A percentile compares a stretch with the other conserved stretches of the same genome.
phyloP scores from a whole-genome alignment of 1,140 invertebrate species.

The Drosophila subpulchrella region DNA sequence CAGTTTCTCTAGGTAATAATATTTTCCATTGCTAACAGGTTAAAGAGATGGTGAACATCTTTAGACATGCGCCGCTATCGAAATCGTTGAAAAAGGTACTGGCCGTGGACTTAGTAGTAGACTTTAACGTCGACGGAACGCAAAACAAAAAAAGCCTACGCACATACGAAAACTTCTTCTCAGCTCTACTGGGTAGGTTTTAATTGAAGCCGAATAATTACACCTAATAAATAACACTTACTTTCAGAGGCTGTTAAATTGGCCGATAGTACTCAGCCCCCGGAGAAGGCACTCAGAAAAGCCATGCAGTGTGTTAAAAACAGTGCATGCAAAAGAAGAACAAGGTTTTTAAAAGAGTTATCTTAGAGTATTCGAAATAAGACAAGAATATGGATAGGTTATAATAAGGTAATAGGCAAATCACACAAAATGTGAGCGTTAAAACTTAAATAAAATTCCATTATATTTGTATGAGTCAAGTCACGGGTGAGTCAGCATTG shows the following conservation, averaged over 20 bases:
- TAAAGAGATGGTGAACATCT: conserved; percentile 2
- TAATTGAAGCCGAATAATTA: neutral
- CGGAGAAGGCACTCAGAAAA: conserved; percentile 12
- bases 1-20: neutral
- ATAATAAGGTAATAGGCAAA: too few relatives aligned
- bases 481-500: neutral
- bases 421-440: too few relatives aligned
- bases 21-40: neutral
- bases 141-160: conserved; percentile 6
- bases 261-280: neutral
- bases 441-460: too few relatives aligned
- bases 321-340: conserved; percentile 9
- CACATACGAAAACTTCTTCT: conserved; percentile 2
- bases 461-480: neutral
- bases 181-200: conserved; percentile 5
- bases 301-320: conserved; percentile 20
- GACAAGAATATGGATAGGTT: neutral
- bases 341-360: neutral
- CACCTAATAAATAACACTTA: neutral
- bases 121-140: conserved; percentile 9
- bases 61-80: conserved; percentile 1
- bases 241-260: conserved; percentile 5
- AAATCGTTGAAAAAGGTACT: conserved; percentile 10
- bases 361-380: neutral
- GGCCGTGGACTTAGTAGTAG: conserved; percentile 3